Evolutionary conservation across 2,797 vertebrate genomes (phyloP), one percentile per base, ranked within the genome.

Genomic region (Sebastolobus altivelis): DNA sequence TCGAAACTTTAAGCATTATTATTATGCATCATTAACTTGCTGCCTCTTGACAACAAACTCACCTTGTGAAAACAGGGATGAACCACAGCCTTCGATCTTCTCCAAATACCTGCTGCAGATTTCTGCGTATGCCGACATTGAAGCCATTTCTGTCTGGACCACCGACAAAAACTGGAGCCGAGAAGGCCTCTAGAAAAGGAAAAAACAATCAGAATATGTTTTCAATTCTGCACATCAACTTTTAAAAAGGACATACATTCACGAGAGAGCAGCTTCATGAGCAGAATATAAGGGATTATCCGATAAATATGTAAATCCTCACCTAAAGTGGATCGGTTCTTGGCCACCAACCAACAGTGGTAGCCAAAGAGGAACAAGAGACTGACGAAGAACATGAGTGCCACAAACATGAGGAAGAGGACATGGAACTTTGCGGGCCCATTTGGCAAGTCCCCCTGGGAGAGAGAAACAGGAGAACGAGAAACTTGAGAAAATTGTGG

Each of bases 281-380:
- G 59, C 29, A 46, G 18, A 75, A 55, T 60, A 25, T 4, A 18
- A 63, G 27, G 18, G 6, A 11, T 59, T 73, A 72, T 52, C 61
- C 5, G 22, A 61, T 74, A 84, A 81, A 78, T 76, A 80, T 40
- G 59, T 59, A 78, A 82, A 86, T 12, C 84, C 96, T 97, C 95
- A 99, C 98, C 98, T 92, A 99, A 93, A 29, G 98, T 99, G 55
- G 99, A 99, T 92, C 97, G 96, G 95, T 99, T 99, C 90, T 97
- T 97, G 87, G 97, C 96, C 78, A 99, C 97, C 12, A 99, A 94
- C 99, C 98, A 99, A 88, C 98, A 99, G 82, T 99, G 99, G 91
- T 99, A 99, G 82, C 97, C 96, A 84, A 99, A 99, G 38, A 99
- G 97, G 91, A 99, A 99, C 96, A 98, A 95, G 79, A 99, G 97